Conservation (phyloP, 2,797 vertebrate genomes). For the Triplophysa bombifrons region DNA sequence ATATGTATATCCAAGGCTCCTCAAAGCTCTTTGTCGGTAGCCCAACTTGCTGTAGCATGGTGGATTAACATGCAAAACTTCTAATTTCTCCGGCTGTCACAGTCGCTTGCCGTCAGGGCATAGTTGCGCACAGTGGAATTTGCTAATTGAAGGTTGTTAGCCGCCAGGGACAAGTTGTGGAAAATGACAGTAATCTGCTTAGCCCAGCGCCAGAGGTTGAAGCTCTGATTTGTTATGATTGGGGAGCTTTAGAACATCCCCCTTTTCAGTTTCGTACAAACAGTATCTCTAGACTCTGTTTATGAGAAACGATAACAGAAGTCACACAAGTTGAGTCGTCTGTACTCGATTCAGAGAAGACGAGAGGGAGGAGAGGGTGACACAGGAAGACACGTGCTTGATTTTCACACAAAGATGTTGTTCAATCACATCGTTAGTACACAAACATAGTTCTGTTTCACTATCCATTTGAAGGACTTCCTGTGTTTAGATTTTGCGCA, state of each 20-base stretch:
- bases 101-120: slow-evolving; percentile 78
- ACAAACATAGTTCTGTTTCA: background rate
- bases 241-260: slow-evolving; percentile 70
- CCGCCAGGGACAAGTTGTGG: slow-evolving; percentile 83
- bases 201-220: slow-evolving; percentile 77
- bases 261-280: slow-evolving; percentile 66
- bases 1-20: slow-evolving; percentile 67
- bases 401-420: slow-evolving; percentile 10
- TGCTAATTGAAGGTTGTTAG: slow-evolving; percentile 86
- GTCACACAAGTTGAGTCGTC: slow-evolving; percentile 63
- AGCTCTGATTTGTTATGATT: slow-evolving; percentile 81
- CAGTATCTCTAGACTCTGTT: slow-evolving; percentile 66
- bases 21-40: slow-evolving; percentile 71
- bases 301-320: slow-evolving; percentile 71
- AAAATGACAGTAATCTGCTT: slow-evolving; percentile 85
- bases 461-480: background rate
- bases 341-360: slow-evolving; percentile 64
- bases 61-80: slow-evolving; percentile 79
- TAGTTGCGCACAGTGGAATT: slow-evolving; percentile 80
- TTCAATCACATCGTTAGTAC: background rate
- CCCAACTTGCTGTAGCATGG: slow-evolving; percentile 75
- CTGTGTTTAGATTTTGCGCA: background rate
- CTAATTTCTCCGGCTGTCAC: slow-evolving; percentile 83
- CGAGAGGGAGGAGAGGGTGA: slow-evolving; percentile 58
- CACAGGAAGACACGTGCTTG: slow-evolving; percentile 34